phyloP scores from a whole-genome alignment of 2,797 vertebrate species.

The Sebastiscus albofasciatus region DNA sequence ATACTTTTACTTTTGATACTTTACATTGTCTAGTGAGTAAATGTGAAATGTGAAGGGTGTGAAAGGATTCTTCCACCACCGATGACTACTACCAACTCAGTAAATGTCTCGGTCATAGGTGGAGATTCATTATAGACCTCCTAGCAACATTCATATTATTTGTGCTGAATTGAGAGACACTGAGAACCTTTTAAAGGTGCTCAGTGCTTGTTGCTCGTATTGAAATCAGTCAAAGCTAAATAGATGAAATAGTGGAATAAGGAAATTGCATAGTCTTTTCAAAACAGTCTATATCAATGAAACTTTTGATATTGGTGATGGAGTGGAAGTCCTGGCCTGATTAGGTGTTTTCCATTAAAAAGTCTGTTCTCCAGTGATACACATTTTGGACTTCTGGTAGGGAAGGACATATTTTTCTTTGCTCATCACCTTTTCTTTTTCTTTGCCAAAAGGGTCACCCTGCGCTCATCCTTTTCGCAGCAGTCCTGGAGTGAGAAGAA shows the following conservation, averaged over 20 bases:
- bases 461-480: conserved; percentile 27
- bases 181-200: neutral
- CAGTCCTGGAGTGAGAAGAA: conserved; percentile 6
- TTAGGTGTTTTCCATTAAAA: neutral
- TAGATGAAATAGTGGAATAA: neutral
- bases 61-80: no score
- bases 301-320: neutral
- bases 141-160: neutral
- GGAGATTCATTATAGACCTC: no score
- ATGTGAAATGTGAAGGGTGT: no score
- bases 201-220: neutral
- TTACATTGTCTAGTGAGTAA: neutral
- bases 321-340: neutral
- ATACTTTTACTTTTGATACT: neutral
- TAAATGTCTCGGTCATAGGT: no score
- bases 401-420: neutral
- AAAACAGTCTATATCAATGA: neutral
- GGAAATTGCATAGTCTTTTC: neutral
- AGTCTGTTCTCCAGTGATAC: neutral
- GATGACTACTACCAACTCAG: no score
- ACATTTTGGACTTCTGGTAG: neutral
- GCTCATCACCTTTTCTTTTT: neutral
- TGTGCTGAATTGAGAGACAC: neutral
- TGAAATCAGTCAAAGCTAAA: neutral
- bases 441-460: neutral